Base-by-base conservation (phyloP, 2,888 invertebrate species). In the Hirtodrosophila cameraria region DNA sequence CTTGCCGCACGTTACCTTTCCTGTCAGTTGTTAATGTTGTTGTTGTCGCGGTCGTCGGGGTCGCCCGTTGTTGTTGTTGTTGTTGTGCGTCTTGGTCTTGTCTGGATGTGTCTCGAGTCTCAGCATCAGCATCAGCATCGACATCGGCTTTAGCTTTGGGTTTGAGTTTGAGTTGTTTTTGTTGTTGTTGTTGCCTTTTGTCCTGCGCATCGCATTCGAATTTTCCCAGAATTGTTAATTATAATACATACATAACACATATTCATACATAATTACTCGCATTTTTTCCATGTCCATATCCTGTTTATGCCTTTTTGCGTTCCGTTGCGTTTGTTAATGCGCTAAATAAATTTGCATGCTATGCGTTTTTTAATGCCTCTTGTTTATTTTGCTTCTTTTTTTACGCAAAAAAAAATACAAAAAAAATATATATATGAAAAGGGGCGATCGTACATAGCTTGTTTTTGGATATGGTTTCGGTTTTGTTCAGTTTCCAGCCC, bases 181-280 rank as follows among this genome's bases (percentile, higher is more conserved):
- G 13, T 30, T 43, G 36, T 23, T 49, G 43, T 38, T 45, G 53
- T 55, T 53, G 65, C 66, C 76, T 86, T 83, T 80, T 86, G 86
- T 86, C 79, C 86, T 79, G 86, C 86, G 73, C 86, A 76, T 85
- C 79, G 74, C 86, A 83, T 86, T 87, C 74, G 77, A 78, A 77
- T 88, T 88, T 88, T 89, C 89, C 84, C 88, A 89, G 89, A 89
- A 88, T 77, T 89, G 86, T 88, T 86, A 89, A 89, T 89, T 88
- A 89, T 88, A 82, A 87, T 87, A 85, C 83, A 70, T 45, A 70
- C 50, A 70, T 75, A 82, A 79, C 83, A 85, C 75, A 82, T 82
- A 78, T 74, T 85, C 82, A 82, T 70, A 85, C 72, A 75, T 84
- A 78, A 78, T 78, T 75, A 78, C 67, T 78, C 79, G 67, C 82